Evolutionary conservation across 2,797 vertebrate species (phyloP).

Genomic region (Sebastes umbrosus): DNA sequence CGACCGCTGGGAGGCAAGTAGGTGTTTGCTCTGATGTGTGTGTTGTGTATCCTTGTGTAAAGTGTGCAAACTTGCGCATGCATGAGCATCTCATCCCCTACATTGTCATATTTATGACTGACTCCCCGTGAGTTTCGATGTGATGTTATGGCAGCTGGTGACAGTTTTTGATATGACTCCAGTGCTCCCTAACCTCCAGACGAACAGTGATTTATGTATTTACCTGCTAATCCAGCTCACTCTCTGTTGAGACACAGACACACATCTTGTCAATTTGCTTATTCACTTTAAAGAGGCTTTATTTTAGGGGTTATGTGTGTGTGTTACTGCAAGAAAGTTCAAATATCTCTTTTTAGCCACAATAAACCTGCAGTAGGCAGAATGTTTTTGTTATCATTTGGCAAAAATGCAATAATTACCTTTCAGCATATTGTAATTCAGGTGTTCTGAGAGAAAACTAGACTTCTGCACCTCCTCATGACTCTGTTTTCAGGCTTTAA

Average conservation of each 20-base stretch:
- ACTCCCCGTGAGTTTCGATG: conserved; percentile 62
- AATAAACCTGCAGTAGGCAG: no score
- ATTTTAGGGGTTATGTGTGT: conserved; percentile 5
- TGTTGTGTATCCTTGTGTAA: conserved; percentile 32
- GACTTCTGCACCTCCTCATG: no score
- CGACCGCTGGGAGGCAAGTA: conserved; percentile 57
- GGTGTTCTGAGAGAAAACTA: no score
- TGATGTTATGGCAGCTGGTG: conserved; percentile 60
- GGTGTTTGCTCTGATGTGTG: conserved; percentile 42
- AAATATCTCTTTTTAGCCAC: neutral
- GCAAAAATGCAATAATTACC: no score
- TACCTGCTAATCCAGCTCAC: conserved; percentile 40
- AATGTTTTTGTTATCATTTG: no score
- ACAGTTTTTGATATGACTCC: conserved; percentile 51
- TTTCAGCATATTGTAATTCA: no score
- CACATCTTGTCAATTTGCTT: conserved; percentile 12
- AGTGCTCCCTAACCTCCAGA: conserved; percentile 41
- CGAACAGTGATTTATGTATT: conserved; percentile 51
- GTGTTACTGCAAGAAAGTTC: neutral
- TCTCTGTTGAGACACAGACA: neutral
- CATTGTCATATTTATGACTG: conserved; percentile 49
- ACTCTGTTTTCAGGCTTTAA: no score
- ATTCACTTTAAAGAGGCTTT: conserved; percentile 21
- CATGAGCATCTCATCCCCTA: conserved; percentile 21
- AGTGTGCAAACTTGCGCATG: conserved; percentile 7